Conservation (phyloP, 30 jellyfish, hydroid and myxozoan species). For the Pelagia noctiluca region DNA sequence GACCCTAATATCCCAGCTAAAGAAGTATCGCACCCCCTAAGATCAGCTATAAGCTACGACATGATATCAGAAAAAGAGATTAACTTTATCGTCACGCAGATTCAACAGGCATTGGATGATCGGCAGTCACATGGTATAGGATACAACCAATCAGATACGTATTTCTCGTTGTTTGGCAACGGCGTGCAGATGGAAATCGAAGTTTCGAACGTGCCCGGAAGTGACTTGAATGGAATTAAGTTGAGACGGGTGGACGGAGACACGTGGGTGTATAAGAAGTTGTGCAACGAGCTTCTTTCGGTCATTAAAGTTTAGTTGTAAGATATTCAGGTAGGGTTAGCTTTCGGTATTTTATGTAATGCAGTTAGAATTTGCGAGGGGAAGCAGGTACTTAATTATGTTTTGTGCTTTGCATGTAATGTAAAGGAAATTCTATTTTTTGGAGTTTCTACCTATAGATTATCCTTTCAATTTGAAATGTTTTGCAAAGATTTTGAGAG, state of each 20-base stretch:
- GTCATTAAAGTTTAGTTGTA: conserved; percentile 55
- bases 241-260: conserved; percentile 91
- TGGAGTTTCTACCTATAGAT: too few relatives aligned
- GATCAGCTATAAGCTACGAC: conserved; percentile 77
- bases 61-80: conserved; percentile 74
- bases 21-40: conserved; percentile 67
- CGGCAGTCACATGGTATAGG: conserved; percentile 72
- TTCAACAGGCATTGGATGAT: conserved; percentile 76
- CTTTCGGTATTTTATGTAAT: conserved; percentile 4
- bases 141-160: conserved; percentile 84
- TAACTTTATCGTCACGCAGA: conserved; percentile 74
- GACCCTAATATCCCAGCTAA: conserved; percentile 10
- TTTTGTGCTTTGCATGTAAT: too few relatives aligned
- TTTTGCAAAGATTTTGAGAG: too few relatives aligned
- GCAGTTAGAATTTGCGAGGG: too few relatives aligned
- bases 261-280: conserved; percentile 85
- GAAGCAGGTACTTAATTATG: too few relatives aligned
- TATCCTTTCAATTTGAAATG: too few relatives aligned
- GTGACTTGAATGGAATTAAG: conserved; percentile 78
- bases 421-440: too few relatives aligned
- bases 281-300: conserved; percentile 83
- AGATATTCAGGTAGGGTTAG: conserved; percentile 35
- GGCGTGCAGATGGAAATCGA: conserved; percentile 97
- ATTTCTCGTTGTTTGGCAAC: conserved; percentile 82
- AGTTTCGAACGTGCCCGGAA: conserved; percentile 72